Evolutionary conservation across 2,797 vertebrate species (phyloP), one percentile per base, ranked within the genome.

Genomic region (Otus scops): DNA sequence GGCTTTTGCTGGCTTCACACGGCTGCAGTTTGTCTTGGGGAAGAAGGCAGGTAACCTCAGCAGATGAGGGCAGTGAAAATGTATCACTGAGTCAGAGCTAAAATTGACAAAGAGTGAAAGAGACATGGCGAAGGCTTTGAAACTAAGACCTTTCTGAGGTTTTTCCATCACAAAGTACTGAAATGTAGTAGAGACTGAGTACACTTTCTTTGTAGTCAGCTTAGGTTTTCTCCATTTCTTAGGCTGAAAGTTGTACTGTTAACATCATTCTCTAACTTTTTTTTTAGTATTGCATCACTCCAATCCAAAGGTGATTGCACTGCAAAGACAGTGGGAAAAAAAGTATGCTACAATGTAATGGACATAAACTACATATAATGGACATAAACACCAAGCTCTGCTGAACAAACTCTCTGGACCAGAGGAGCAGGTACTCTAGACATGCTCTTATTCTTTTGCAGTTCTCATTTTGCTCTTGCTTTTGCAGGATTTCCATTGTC

Each of bases 341-440:
- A 7, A 11, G 4, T 0, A 24, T 0, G 0, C 38, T 64, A 11
- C 27, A 56, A 32, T 18, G 26, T 48, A 39, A 51, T 23, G 64
- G 39, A 32, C 23, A 57, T 39, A 32, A 70, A 70, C 23, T 41
- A 23, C 18, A 13, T 1, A 9, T 17, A 59, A 75, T 27, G 67
- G 32, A 9, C 43, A 57, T 11, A 47, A 64, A 61, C 11, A 9
- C 21, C 75, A n/a, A 50, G 47, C 3, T 30, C 39, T 59, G 79
- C 30, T 45, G 43, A 45, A 20, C 43, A 45, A 45, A 45, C 43
- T 45, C 43, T 45, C 43, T 45, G 32, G 4, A 54, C 48, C 53
- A 38, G 34, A 70, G 73, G 22, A 82, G 59, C 9, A 2, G 38
- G 43, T 19, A 12, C 57, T 47, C 20, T 15, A 26, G 57, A 28